Evolutionary conservation across 2,888 invertebrate genomes (phyloP), one percentile per base, ranked within the genome.

Genomic region (Opisthograptis luteolata): DNA sequence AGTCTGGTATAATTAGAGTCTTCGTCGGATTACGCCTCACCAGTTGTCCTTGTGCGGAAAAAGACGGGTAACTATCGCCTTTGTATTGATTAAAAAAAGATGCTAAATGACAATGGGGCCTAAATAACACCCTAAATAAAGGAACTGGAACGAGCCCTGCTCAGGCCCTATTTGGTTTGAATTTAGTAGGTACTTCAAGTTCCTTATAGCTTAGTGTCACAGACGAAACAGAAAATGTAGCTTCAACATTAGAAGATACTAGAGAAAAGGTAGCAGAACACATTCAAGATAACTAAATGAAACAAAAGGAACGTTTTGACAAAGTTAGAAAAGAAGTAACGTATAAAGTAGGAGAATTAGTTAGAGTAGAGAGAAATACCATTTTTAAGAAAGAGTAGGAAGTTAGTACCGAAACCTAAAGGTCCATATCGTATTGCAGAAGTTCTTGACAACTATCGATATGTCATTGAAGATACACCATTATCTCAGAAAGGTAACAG

Each of bases 61-160:
- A 28, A 28, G 12, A 28, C 10, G 2, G 28, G 19, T n/a, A n/a
- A 34, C 2, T 14, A 19, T 3, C 34, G 20, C 17, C 0, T 35
- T 40, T 3, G 8, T 5, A 1, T 44, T 12, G 2, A 30, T 19
- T 27, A 1, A 42, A 42, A 12, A 19, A 10, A 3, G 17, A 25
- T 6, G 42, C 8, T 4, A 12, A 2, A 6, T 42, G 42, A 34
- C 1, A 7, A 9, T 17, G 15, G 22, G 44, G 36, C 2, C 10
- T 44, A 1, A 44, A 44, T 24, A 36, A 20, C 12, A 45, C 45
- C 0, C 2, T 22, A 4, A 10, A 44, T 22, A 35, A 44, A 10
- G 22, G 13, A 4, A 44, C 28, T 0, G 27, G 19, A 5, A 35
- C 19, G 20, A 30, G 15, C 3, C 43, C 43, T 2, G 7, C 41